Conservation (phyloP, 2,888 invertebrate genomes). For the Dromius quadrimaculatus region DNA sequence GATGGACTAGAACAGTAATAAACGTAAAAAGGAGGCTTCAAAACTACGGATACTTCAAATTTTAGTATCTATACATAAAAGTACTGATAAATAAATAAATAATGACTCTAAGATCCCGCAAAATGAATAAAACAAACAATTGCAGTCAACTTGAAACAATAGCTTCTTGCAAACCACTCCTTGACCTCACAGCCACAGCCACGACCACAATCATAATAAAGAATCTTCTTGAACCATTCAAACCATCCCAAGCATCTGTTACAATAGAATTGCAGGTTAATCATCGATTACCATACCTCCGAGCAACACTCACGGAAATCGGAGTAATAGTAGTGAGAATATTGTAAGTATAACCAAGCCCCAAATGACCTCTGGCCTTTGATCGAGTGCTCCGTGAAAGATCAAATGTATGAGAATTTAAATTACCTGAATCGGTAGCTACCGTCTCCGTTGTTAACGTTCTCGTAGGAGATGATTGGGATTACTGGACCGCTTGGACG, state of each 20-base stretch:
- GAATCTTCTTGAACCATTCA: not conserved
- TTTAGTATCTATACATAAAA: no score
- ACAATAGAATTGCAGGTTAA: slow-evolving; percentile 26
- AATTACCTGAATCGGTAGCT: slow-evolving; percentile 69
- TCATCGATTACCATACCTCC: slow-evolving; percentile 23
- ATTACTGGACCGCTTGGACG: slow-evolving; percentile 65
- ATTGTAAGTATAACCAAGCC: not conserved
- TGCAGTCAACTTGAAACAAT: not conserved
- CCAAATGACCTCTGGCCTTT: slow-evolving; percentile 19
- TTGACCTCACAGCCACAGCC: not conserved
- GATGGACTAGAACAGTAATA: no score
- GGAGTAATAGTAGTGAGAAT: not conserved
- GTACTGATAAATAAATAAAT: no score
- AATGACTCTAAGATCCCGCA: not conserved
- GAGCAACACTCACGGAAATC: not conserved
- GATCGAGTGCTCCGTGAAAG: not conserved
- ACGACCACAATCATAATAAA: not conserved
- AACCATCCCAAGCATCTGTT: no score
- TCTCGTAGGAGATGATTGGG: slow-evolving; percentile 70
- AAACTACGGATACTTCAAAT: no score
- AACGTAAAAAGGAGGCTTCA: no score
- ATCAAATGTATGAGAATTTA: slow-evolving; percentile 3
- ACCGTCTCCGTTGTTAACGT: slow-evolving; percentile 72
- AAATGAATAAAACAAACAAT: not conserved
- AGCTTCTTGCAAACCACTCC: not conserved